Evolutionary conservation across 2,113 vertebrate species (phyloP), one percentile per base, ranked within the genome.

Genomic region (Nothocercus julius): DNA sequence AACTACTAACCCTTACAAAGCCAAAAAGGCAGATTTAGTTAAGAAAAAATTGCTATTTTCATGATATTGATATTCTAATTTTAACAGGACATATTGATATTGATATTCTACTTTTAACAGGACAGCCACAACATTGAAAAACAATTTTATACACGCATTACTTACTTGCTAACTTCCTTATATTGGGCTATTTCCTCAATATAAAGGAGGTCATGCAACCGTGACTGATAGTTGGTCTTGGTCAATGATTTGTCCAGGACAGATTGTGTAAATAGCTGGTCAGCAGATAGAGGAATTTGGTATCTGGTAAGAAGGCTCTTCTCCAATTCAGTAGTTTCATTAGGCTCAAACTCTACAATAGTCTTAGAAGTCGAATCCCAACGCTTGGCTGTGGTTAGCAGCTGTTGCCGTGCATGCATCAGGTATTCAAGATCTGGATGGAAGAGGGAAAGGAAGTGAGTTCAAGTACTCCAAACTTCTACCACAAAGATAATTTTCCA

Each of bases 121-220:
- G n/a, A 54, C 54, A 85, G 22, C 18, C 75, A 83, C 59, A 72
- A 64, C n/a, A 72, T 2, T 6, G 7, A 87, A 53, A n/a, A 34
- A 58, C n/a, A 49, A 32, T 66, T 87, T 84, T 70, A 75, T 19
- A 82, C 74, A 92, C 59, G 32, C 22, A 59, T 59, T 79, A 98
- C 99, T 99, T 97, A 99, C 99, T 99, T 99, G 99, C 99, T 99
- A 90, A 99, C 99, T 99, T 99, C 99, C 97, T 99, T 99, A 93
- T 99, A 99, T 96, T 99, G 99, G 74, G 99, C 99, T 96, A 99
- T 99, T 97, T 99, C 99, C 96, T 99, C 99, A 51, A 99, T 99
- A 90, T 99, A 99, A 87, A 99, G 99, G 97, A 99, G 98, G 97
- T 99, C 99, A 5, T 99, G 99, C 80, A 99, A 97, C 73, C 99